Evolutionary conservation across 2,113 vertebrate genomes (phyloP), one percentile per base, ranked within the genome.

Genomic region (Poeciliopsis retropinna): DNA sequence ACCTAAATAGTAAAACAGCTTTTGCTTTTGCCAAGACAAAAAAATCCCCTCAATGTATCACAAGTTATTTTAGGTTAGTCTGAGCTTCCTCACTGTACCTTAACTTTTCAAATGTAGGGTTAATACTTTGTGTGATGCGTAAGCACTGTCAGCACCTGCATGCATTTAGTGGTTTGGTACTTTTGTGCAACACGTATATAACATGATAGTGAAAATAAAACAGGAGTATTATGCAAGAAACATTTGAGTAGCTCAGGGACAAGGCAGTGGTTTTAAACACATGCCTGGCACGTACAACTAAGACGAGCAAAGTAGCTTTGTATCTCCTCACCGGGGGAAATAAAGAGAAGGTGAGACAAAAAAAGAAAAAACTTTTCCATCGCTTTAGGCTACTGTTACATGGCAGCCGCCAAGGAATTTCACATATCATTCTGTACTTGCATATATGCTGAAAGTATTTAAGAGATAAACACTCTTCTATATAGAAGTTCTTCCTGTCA

Each of bases 321-420:
- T 88, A 91, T 89, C 93, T 87, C 86, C 77, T 91, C 89, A 91
- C 92, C 93, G 70, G 88, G 91, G 92, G 92, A 93, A 94, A 93
- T 94, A 91, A 94, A 93, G 86, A 86, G 86, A 92, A 93, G 92
- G 90, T 89, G 88, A 94, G 89, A 88, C 84, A 89, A 94, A 90
- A 88, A 81, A 73, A 31, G 30, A 31, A 70, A 69, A 72, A 62
- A 87, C 77, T 89, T 89, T 90, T 88, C 87, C 83, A 87, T 92
- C 73, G 92, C 93, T 91, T 82, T 76, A 51, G 92, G 91, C 93
- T 90, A 92, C 91, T 86, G 87, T 91, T 94, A 85, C 86, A 90
- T 85, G 86, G 83, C 85, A 91, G 88, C 84, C 90, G 79, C 88
- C 72, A 64, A 90, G 91, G 92, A 93, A 92, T 94, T 92, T 82